These are phyloP conservation scores for Blastomussa wellsi DNA, from an alignment of 92 coral and sea anemone genomes.

Conservation along the genomic window DNA sequence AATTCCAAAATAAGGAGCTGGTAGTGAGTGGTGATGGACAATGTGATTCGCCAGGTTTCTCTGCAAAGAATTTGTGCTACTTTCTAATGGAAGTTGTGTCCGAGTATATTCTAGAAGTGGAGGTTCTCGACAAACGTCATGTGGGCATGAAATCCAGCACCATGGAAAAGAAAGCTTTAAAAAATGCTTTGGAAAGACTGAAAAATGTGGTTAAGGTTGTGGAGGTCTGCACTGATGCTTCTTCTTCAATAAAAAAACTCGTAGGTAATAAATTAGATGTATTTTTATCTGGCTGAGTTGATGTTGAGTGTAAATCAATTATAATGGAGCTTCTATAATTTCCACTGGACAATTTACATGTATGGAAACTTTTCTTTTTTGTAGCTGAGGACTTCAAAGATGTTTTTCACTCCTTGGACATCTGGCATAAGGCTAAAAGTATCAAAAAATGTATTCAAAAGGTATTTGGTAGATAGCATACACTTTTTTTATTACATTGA, in stretches of 20 bases:
- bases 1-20: neutral
- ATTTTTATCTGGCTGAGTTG: neutral
- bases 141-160: slow-evolving; percentile 29
- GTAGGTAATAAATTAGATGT: slow-evolving; percentile 11
- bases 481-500: too few relatives aligned
- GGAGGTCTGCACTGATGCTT: slow-evolving; percentile 34
- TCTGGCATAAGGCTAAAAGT: slow-evolving; percentile 33
- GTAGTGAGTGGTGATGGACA: slow-evolving; percentile 67
- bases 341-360: slow-evolving; percentile 10
- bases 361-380: neutral
- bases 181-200: slow-evolving; percentile 14
- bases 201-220: neutral
- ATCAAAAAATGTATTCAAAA: slow-evolving; percentile 36
- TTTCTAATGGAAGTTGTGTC: slow-evolving; percentile 22
- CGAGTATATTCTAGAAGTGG: slow-evolving; percentile 18
- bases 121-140: slow-evolving; percentile 15
- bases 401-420: slow-evolving; percentile 19
- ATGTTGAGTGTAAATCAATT: neutral
- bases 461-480: slow-evolving; percentile 2
- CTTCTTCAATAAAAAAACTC: slow-evolving; percentile 19
- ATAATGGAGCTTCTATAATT: neutral
- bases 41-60: slow-evolving; percentile 64
- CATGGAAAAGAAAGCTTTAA: slow-evolving; percentile 23
- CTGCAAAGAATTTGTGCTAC: slow-evolving; percentile 43
- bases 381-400: slow-evolving; percentile 18